Conservation (phyloP, 2,113 vertebrate species). For the Petrocephalus microphthalmus region DNA sequence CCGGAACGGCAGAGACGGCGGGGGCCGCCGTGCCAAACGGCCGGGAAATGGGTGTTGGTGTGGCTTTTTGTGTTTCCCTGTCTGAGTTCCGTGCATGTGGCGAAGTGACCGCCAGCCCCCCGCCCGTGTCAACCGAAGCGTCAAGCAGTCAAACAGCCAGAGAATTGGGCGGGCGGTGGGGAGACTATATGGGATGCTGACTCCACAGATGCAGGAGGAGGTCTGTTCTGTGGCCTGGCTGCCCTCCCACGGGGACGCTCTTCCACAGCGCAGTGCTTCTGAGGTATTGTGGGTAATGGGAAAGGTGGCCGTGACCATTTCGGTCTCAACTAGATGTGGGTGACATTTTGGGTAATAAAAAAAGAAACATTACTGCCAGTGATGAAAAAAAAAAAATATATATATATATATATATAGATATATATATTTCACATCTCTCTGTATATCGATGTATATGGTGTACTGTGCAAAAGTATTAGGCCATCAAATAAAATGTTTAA, state of each 20-base stretch:
- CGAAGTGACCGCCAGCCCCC: constrained; percentile 17
- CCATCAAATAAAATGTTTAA: background rate
- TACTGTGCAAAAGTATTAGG: background rate
- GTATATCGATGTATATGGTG: background rate
- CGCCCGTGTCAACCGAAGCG: background rate
- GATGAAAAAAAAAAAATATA: background rate
- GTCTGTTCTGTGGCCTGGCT: constrained; percentile 76
- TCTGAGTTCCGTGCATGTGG: background rate
- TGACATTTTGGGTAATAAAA: background rate
- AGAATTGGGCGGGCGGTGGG: constrained; percentile 18
- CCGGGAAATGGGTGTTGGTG: constrained; percentile 43
- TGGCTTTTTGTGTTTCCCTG: constrained; percentile 19
- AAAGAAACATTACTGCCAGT: background rate
- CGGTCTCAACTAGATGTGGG: background rate
- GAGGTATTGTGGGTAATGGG: background rate
- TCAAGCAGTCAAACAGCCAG: constrained; percentile 31
- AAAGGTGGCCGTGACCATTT: background rate
- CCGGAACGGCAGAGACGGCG: constrained; percentile 48
- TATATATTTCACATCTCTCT: background rate
- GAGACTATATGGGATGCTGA: constrained; percentile 60
- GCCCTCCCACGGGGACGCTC: constrained; percentile 52
- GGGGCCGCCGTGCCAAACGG: constrained; percentile 53
- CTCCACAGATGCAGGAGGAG: constrained; percentile 70
- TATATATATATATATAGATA: too few relatives aligned
- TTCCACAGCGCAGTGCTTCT: constrained; percentile 42